Evolutionary conservation across 2,113 vertebrate species (phyloP).

Genomic region (Petrocephalus microphthalmus): DNA sequence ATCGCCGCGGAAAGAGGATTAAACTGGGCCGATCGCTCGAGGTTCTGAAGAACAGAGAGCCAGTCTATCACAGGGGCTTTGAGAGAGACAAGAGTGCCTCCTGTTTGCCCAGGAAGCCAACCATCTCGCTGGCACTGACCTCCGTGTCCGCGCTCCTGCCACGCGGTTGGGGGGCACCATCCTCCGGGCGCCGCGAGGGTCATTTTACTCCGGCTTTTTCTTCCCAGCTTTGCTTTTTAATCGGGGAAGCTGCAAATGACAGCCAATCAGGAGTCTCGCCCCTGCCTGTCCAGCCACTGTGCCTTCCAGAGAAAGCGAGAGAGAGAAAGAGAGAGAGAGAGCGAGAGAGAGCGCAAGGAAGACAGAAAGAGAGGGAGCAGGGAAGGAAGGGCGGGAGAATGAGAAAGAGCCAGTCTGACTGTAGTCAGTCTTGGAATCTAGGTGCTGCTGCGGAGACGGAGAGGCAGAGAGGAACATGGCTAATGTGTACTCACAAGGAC

Average conservation of each 20-base stretch:
- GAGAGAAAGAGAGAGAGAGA: slow-evolving; percentile 17
- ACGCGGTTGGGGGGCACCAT: background rate
- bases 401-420: slow-evolving; percentile 22
- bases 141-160: background rate
- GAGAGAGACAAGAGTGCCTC: background rate
- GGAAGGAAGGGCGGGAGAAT: slow-evolving; percentile 16
- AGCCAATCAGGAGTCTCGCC: slow-evolving; percentile 4
- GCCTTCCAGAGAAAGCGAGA: slow-evolving; percentile 12
- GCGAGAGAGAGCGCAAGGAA: background rate
- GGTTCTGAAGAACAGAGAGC: background rate
- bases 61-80: slow-evolving; percentile 1
- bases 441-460: slow-evolving; percentile 33
- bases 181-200: background rate
- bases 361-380: slow-evolving; percentile 8
- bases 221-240: background rate
- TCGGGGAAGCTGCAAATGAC: background rate
- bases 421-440: slow-evolving; percentile 44
- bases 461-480: slow-evolving; percentile 30
- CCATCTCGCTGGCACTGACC: background rate
- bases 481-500: slow-evolving; percentile 27
- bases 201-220: background rate
- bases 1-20: slow-evolving; percentile 8
- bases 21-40: slow-evolving; percentile 10
- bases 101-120: background rate
- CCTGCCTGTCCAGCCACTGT: background rate